A percentile compares a stretch with the other conserved stretches of the same genome.
Evolutionary conservation across 1,140 invertebrate species (phyloP).

Genomic region (Yoshiicerus persimilis): DNA sequence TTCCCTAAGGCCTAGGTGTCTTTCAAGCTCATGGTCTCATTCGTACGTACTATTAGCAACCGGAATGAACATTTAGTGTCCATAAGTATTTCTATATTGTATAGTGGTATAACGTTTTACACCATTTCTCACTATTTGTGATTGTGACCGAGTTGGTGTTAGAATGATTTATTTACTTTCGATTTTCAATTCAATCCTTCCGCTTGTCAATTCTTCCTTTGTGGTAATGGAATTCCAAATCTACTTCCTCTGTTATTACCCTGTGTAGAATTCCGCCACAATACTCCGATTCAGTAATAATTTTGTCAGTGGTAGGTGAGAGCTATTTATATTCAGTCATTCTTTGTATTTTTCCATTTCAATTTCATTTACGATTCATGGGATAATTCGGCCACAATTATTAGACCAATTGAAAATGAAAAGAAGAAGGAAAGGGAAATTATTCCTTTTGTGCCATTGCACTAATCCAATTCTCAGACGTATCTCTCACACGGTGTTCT

Average conservation of each 20-base stretch:
- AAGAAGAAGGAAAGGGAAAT: not conserved
- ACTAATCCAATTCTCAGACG: no score
- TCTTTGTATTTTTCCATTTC: not conserved
- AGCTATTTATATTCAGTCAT: not conserved
- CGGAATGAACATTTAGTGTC: not conserved
- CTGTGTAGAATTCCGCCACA: not conserved
- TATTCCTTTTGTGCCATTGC: no score
- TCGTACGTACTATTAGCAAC: not conserved
- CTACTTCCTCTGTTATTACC: not conserved
- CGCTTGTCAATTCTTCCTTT: not conserved
- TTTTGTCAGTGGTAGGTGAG: no score
- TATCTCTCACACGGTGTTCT: no score
- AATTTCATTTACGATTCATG: not conserved
- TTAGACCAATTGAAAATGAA: not conserved
- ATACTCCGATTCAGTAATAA: not conserved
- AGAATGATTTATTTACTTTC: not conserved
- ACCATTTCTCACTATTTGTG: not conserved
- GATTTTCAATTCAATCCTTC: conserved; percentile 1
- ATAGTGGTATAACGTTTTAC: no score
- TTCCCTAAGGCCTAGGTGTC: not conserved
- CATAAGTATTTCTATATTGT: not conserved
- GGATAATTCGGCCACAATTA: not conserved
- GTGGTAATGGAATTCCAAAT: not conserved
- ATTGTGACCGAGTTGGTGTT: not conserved
- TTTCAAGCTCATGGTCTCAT: not conserved